These are phyloP conservation scores for Typhlomys cinereus DNA, from an alignment of 2,113 vertebrate genomes.

Conservation along the genomic window DNA sequence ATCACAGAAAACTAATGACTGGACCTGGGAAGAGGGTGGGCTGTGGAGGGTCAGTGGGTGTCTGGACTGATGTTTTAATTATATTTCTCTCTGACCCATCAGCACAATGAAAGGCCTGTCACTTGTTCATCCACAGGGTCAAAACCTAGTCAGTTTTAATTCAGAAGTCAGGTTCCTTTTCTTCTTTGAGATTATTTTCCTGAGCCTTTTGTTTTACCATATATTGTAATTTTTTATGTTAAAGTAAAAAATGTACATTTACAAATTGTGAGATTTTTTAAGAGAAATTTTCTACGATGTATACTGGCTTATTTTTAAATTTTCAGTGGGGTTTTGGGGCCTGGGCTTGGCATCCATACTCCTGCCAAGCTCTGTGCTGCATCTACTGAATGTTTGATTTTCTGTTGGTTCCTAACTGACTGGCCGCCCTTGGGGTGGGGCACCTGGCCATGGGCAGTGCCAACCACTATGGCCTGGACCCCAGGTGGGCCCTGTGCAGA, in stretches of 20 bases:
- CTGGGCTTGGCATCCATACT: constrained; percentile 28
- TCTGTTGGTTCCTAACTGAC: constrained; percentile 81
- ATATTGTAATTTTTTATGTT: constrained; percentile 97
- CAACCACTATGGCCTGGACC: constrained; percentile 37
- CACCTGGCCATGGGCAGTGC: background rate
- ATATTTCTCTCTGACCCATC: constrained; percentile 96
- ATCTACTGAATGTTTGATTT: constrained; percentile 85
- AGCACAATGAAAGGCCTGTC: constrained; percentile 96
- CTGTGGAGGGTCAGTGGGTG: constrained; percentile 90
- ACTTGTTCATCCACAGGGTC: constrained; percentile 97
- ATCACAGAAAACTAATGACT: constrained; percentile 87
- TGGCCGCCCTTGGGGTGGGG: constrained; percentile 57
- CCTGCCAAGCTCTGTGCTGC: too few relatives aligned
- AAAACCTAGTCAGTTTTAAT: constrained; percentile 98
- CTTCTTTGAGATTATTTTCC: constrained; percentile 91
- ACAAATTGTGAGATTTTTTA: constrained; percentile 99
- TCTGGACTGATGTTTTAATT: constrained; percentile 94
- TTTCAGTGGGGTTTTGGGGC: constrained; percentile 91
- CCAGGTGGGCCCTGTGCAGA: background rate
- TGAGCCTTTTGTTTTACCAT: constrained; percentile 95
- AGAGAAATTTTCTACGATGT: constrained; percentile 99
- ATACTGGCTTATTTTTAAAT: constrained; percentile 99
- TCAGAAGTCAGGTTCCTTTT: constrained; percentile 92
- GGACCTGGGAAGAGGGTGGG: constrained; percentile 77
- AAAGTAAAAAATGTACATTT: constrained; percentile 95